Percentiles rank a stretch among this genome's conserved stretches.
Evolutionary conservation across 2,888 invertebrate genomes (phyloP).

Genomic region (Leptinotarsa peninsularis): DNA sequence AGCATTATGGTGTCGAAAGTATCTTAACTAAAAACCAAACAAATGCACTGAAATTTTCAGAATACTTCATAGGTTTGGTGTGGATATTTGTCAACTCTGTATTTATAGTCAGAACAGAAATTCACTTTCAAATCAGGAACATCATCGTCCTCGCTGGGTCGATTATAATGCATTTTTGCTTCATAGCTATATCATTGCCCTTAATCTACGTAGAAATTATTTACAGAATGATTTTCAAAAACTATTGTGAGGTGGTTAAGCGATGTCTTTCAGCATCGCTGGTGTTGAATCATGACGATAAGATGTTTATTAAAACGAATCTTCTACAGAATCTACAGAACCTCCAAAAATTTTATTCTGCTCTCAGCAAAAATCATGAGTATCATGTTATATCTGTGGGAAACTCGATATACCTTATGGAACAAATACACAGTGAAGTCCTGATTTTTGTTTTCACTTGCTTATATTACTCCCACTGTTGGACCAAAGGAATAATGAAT

Average conservation of each 20-base stretch:
- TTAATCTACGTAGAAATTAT: constrained; percentile 1
- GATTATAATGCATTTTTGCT: background rate
- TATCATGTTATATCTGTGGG: constrained; percentile 23
- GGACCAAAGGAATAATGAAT: background rate
- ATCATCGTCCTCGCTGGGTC: background rate
- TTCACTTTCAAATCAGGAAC: background rate
- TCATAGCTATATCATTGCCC: background rate
- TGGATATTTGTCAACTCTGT: background rate
- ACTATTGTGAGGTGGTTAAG: background rate
- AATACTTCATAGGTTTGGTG: background rate
- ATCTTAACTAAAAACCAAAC: constrained; percentile 14
- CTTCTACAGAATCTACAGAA: constrained; percentile 6
- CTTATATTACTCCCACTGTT: constrained; percentile 24
- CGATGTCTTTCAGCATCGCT: background rate
- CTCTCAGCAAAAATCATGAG: constrained; percentile 21
- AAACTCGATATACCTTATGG: constrained; percentile 16
- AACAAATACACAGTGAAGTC: constrained; percentile 3
- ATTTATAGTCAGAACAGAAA: background rate
- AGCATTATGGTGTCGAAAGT: constrained; percentile 1
- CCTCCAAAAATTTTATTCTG: constrained; percentile 24
- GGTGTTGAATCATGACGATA: background rate
- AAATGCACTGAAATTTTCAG: background rate
- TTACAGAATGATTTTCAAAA: background rate
- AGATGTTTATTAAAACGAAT: background rate
- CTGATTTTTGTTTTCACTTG: constrained; percentile 12